Base-by-base conservation (phyloP, 2,797 vertebrate genomes). In the Lithobates sylvaticus region DNA sequence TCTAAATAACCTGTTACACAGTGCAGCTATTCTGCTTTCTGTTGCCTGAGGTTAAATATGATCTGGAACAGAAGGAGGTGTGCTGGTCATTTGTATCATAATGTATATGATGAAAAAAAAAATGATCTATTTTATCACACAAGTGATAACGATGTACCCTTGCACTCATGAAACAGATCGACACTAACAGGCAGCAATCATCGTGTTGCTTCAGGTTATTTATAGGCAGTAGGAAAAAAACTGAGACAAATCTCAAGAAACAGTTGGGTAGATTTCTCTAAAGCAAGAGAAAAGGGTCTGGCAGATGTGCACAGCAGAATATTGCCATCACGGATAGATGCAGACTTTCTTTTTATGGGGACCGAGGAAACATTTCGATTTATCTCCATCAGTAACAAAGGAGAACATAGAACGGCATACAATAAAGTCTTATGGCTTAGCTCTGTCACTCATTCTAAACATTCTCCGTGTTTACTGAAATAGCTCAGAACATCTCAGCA, bases 201-300 rank as follows among this genome's bases (percentile, higher is more conserved):
- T 81, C 69, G 39, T 72, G 79, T 82, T 82, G 54, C 67, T 82
- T 75, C 67, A 68, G 67, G 75, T 83, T 87, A 87, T 87, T 83
- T 83, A 83, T 82, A 87, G 39, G 27, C 58, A 83, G 71, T 10
- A 75, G 50, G 67, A 34, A 34, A 81, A 81, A 72, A 82, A 71
- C 16, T 77, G 50, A 50, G 27, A 47, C 61, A 76, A 77, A 83
- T 71, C n/a, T 86, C 74, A 73, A 47, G 78, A 78, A 87, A 78
- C 85, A 87, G 85, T 81, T 86, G 74, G 74, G 18, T 69, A 78
- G 42, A 87, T 78, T 78, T 83, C 73, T 83, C 69, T 71, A 83
- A 73, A 83, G 80, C 54, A 50, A 71, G 65, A 68, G 72, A 65
- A 87, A 82, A 83, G 78, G 85, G 67, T 78, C 77, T 54, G 29